phyloP scores from a whole-genome alignment of 2,888 invertebrate species.

The Blastobasis lacticolella region DNA sequence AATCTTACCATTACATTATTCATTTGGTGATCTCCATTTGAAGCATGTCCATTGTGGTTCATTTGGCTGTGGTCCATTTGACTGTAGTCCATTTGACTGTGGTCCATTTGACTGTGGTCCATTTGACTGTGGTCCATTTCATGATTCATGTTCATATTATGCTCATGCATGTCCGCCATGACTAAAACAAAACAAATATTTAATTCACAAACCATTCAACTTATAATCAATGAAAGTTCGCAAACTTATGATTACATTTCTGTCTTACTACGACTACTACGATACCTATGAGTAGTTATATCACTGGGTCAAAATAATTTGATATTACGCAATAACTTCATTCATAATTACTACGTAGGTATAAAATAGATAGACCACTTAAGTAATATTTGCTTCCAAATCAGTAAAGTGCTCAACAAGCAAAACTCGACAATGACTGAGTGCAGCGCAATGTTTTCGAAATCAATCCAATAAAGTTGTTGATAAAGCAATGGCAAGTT shows the following conservation, averaged over 20 bases:
- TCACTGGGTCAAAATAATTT: too few species aligned
- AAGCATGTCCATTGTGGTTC: constrained; percentile 24
- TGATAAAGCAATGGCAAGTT: constrained; percentile 14
- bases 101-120: too few species aligned
- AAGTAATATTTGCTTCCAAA: too few species aligned
- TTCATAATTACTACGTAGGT: constrained; percentile 20
- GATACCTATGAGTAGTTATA: too few species aligned
- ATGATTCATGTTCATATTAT: constrained; percentile 30
- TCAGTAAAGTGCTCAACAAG: background rate
- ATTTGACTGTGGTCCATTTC: constrained; percentile 17
- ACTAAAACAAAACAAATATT: background rate
- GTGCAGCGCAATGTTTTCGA: constrained; percentile 1
- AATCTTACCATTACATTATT: constrained; percentile 1
- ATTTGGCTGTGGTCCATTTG: constrained; percentile 14
- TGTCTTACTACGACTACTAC: too few species aligned
- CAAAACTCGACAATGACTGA: background rate
- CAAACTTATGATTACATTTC: too few species aligned
- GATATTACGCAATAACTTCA: background rate
- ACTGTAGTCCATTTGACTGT: too few species aligned
- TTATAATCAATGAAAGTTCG: too few species aligned
- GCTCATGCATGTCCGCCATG: constrained; percentile 28
- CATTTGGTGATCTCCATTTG: constrained; percentile 26
- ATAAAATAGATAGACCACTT: background rate
- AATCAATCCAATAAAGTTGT: background rate
- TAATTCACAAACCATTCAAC: too few species aligned